phyloP scores from a whole-genome alignment of 2,797 vertebrate species.

The Astyanax mexicanus region DNA sequence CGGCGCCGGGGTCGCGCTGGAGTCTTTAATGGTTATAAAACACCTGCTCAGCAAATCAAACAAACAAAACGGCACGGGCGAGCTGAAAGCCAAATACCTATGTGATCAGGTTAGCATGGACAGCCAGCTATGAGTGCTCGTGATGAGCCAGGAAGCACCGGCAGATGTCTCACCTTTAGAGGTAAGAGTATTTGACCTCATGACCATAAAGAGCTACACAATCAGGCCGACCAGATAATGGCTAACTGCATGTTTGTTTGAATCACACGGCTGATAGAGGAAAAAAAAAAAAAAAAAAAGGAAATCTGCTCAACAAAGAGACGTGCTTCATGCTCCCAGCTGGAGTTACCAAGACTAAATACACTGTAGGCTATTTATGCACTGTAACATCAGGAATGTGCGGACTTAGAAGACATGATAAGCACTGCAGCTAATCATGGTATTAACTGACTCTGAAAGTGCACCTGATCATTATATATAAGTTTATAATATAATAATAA shows the following conservation, averaged over 20 bases:
- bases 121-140: conserved; percentile 64
- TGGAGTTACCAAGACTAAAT: conserved; percentile 70
- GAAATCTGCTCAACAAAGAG: conserved; percentile 71
- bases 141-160: conserved; percentile 70
- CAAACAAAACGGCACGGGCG: conserved; percentile 73
- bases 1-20: conserved; percentile 74
- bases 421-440: background rate
- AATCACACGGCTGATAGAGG: conserved; percentile 60
- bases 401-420: conserved; percentile 18
- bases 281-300: conserved; percentile 53
- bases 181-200: conserved; percentile 60
- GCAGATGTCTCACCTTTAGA: conserved; percentile 73
- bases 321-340: conserved; percentile 51
- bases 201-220: conserved; percentile 59
- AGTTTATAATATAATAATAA: too few species aligned
- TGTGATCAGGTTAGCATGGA: conserved; percentile 77
- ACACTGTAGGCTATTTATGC: conserved; percentile 64
- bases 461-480: background rate
- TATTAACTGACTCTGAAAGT: conserved; percentile 10
- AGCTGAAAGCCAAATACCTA: conserved; percentile 78
- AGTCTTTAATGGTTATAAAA: conserved; percentile 80
- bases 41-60: conserved; percentile 85
- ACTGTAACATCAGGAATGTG: conserved; percentile 34
- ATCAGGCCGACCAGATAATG: conserved; percentile 61
- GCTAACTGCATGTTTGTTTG: conserved; percentile 79